These are phyloP conservation scores for Xenus cinereus DNA, from an alignment of 2,113 vertebrate genomes.

Conservation along the genomic window DNA sequence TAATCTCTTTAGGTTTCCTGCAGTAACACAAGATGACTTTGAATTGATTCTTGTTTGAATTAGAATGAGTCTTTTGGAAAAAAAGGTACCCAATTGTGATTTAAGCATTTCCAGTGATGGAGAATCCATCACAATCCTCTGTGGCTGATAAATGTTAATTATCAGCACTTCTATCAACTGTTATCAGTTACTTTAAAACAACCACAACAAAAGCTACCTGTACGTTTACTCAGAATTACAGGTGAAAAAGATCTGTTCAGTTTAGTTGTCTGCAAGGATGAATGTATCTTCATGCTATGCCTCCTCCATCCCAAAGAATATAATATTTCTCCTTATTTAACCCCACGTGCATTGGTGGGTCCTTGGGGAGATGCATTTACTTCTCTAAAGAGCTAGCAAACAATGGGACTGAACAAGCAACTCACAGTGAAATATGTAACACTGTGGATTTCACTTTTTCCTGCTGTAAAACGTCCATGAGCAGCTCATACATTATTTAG, in stretches of 20 bases:
- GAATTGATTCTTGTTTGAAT: neutral
- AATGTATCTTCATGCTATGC: neutral
- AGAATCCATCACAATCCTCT: neutral
- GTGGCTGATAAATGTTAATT: neutral
- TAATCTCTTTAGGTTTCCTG: neutral
- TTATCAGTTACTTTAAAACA: neutral
- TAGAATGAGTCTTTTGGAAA: neutral
- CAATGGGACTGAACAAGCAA: neutral
- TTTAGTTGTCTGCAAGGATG: neutral
- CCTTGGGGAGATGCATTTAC: neutral
- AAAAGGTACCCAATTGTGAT: neutral
- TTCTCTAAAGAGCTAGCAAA: neutral
- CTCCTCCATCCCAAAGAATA: neutral
- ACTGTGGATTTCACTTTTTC: neutral
- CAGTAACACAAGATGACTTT: neutral
- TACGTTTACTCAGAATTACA: neutral
- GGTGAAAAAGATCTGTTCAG: neutral
- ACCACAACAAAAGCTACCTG: neutral
- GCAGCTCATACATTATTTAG: conserved; percentile 31
- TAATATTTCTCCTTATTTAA: neutral
- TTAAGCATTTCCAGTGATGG: neutral
- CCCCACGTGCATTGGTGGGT: neutral
- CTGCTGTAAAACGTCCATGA: neutral
- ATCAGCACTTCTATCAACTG: neutral
- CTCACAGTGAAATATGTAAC: neutral